Base-by-base conservation (phyloP, 2,888 invertebrate genomes). In the Caenorhabditis sp. region DNA sequence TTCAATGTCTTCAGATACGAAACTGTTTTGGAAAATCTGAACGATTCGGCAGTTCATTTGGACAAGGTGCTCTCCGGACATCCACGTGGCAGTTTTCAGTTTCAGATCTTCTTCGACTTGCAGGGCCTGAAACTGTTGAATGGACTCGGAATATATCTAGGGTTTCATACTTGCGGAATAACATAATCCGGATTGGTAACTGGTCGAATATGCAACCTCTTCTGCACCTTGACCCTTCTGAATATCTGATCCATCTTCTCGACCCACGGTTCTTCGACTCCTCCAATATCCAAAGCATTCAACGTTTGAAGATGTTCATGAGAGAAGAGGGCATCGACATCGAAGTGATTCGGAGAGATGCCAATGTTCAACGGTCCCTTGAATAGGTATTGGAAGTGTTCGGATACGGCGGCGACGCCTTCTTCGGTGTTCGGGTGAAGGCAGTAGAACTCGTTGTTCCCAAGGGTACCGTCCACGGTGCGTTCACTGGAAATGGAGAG, bases 41-140 rank as follows among this genome's bases (percentile, higher is more conserved):
- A 44, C 41, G n/a, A 58, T 19, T 12, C 28, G 41, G 22, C 70
- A 70, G 28, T 70, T 58, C 16, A 70, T 16, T 10, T n/a, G 24
- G 4, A 70, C 26, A 5, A 70, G 70, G n/a, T 70, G 44, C 1
- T 70, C 70, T n/a, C 58, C 26, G 5, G 70, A 38, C 69, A 69
- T 70, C 70, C 70, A 70, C 0, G 26, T 22, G 14, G 19, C 54
- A 26, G 44, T 28, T 1, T 28, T n/a, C 2, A 70, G 22, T 6
- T 58, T 16, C 12, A 47, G 47, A 5, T 19, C n/a, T n/a, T n/a
- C n/a, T 22, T 70, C 58, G 8, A 70, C 44, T 16, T 44, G 28
- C 12, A 70, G 16, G 14, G 44, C 44, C 70, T 70, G 58, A 22
- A 70, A 70, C 16, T 19, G 16, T n/a, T 12, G 19, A 24, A 24